Percentiles rank a stretch among this genome's conserved stretches.
Conservation (phyloP, 2,888 invertebrate species). For the Mongoloraphidia duomilia region DNA sequence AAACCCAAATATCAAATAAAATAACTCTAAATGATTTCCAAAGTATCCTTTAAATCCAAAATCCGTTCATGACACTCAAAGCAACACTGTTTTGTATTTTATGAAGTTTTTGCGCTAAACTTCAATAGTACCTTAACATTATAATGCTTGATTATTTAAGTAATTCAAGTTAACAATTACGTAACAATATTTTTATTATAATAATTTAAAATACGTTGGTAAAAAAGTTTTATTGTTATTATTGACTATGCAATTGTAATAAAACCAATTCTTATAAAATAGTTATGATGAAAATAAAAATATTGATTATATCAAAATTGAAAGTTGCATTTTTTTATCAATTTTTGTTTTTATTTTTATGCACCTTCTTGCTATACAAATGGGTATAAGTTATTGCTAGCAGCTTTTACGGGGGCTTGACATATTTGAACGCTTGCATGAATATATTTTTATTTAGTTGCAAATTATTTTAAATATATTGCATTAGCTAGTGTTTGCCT, state of each 20-base stretch:
- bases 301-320: no score
- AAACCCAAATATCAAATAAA: neutral
- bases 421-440: no score
- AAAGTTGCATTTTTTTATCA: no score
- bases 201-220: neutral
- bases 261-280: slow-evolving; percentile 5
- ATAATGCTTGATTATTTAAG: neutral
- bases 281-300: neutral
- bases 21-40: neutral
- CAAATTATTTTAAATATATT: no score
- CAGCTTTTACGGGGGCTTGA: no score
- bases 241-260: slow-evolving; percentile 7
- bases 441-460: no score
- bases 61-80: neutral
- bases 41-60: neutral
- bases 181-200: neutral
- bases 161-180: neutral
- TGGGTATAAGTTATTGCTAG: no score
- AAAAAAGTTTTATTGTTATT: neutral
- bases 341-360: no score
- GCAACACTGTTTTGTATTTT: neutral
- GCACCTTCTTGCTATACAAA: no score
- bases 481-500: no score
- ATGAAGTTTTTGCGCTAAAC: neutral
- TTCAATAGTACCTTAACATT: neutral